Conservation (phyloP, 2,113 vertebrate genomes). For the Struthio camelus region DNA sequence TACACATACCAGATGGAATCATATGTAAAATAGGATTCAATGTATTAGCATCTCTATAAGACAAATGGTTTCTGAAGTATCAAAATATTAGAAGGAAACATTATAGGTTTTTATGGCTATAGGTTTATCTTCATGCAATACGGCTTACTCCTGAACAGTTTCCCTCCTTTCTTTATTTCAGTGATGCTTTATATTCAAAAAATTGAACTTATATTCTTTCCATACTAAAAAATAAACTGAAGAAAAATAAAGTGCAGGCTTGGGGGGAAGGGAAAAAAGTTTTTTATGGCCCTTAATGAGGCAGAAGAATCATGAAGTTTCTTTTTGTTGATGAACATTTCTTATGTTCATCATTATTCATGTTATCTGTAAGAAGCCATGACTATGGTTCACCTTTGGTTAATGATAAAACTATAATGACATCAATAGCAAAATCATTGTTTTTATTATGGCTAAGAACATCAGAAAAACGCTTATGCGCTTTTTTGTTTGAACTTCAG, state of each 20-base stretch:
- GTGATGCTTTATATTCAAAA: not conserved
- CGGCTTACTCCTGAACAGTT: not conserved
- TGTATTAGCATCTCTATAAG: too few relatives aligned
- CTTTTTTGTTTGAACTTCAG: not conserved
- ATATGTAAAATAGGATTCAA: not conserved
- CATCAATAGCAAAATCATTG: not conserved
- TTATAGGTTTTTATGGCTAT: not conserved
- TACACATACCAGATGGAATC: not conserved
- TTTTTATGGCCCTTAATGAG: not conserved
- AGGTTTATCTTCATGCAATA: not conserved
- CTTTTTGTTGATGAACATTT: too few relatives aligned
- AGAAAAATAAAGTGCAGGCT: not conserved
- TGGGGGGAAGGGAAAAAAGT: not conserved
- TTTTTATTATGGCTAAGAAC: not conserved
- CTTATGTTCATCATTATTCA: not conserved
- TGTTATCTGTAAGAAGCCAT: not conserved
- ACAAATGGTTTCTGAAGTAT: not conserved
- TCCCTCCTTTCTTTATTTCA: not conserved
- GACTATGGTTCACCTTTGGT: not conserved
- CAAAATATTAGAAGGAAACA: not conserved
- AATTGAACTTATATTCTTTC: not conserved
- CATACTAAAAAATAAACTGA: not conserved
- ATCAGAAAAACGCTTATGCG: not conserved
- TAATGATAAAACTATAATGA: not conserved
- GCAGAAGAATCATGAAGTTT: not conserved